Evolutionary conservation across 2,888 invertebrate genomes (phyloP).

Genomic region (Rhopalosiphum nymphaeae): DNA sequence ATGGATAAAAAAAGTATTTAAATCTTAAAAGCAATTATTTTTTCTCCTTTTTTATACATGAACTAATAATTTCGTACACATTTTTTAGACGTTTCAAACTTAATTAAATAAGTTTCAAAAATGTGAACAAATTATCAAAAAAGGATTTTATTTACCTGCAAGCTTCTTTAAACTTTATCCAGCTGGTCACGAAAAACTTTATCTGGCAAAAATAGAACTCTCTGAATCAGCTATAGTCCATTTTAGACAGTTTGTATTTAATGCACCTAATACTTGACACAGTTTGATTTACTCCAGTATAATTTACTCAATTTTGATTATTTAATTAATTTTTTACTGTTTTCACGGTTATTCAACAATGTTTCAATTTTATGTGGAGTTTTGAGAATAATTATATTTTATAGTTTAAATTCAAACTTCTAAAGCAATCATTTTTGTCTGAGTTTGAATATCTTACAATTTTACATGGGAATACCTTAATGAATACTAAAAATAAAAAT

Average conservation of each 20-base stretch:
- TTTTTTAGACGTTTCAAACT: conserved; percentile 5
- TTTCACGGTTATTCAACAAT: not conserved
- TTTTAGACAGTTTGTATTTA: not conserved
- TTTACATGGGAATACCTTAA: not conserved
- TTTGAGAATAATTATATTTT: not conserved
- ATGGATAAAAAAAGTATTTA: not conserved
- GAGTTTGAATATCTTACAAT: not conserved
- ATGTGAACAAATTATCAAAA: conserved; percentile 35
- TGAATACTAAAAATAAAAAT: not conserved
- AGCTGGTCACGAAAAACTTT: conserved; percentile 37
- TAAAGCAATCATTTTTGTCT: not conserved
- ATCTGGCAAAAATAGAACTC: not conserved
- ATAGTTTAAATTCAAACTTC: not conserved
- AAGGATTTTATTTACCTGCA: conserved; percentile 22
- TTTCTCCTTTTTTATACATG: not conserved
- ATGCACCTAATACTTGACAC: not conserved
- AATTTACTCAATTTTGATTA: conserved; percentile 4
- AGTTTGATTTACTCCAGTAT: conserved; percentile 16
- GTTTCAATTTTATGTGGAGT: not conserved
- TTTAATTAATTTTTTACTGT: conserved; percentile 6
- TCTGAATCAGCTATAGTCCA: not conserved
- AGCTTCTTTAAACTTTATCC: conserved; percentile 36
- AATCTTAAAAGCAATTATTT: not conserved
- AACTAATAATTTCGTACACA: not conserved
- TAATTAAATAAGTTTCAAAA: conserved; percentile 53